Conservation (phyloP, 2,113 vertebrate species). For the Tringa solitaria region DNA sequence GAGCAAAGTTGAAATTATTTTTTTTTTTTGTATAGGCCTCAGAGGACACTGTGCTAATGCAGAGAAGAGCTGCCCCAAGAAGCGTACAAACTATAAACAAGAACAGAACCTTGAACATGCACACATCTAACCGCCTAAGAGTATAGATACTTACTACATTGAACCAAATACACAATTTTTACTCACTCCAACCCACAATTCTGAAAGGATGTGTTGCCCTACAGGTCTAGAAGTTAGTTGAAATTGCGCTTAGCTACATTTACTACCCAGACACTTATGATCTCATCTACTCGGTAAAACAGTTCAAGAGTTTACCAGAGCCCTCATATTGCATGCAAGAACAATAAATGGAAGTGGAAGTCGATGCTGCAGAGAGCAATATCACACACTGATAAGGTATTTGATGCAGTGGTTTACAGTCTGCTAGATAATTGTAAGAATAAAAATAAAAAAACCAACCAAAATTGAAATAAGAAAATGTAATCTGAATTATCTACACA, state of each 20-base stretch:
- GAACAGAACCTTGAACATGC: neutral
- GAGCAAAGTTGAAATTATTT: neutral
- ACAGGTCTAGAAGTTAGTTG: neutral
- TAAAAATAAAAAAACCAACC: neutral
- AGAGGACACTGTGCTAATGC: neutral
- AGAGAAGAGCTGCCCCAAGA: neutral
- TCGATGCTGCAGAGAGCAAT: neutral
- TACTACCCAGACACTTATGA: neutral
- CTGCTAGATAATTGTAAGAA: neutral
- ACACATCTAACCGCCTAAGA: neutral
- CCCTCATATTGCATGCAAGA: neutral
- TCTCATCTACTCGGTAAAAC: neutral
- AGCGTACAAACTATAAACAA: neutral
- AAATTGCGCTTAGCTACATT: neutral
- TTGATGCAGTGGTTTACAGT: neutral
- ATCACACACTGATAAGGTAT: neutral
- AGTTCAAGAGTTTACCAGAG: neutral
- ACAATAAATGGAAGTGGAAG: neutral
- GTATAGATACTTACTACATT: neutral
- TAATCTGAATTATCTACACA: neutral
- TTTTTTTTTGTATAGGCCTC: neutral
- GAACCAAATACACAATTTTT: rapidly evolving
- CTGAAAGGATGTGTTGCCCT: neutral
- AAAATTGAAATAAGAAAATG: neutral
- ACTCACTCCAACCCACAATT: neutral